Evolutionary conservation across 2,797 vertebrate species (phyloP).

Genomic region (Cyprinodon diabolis): DNA sequence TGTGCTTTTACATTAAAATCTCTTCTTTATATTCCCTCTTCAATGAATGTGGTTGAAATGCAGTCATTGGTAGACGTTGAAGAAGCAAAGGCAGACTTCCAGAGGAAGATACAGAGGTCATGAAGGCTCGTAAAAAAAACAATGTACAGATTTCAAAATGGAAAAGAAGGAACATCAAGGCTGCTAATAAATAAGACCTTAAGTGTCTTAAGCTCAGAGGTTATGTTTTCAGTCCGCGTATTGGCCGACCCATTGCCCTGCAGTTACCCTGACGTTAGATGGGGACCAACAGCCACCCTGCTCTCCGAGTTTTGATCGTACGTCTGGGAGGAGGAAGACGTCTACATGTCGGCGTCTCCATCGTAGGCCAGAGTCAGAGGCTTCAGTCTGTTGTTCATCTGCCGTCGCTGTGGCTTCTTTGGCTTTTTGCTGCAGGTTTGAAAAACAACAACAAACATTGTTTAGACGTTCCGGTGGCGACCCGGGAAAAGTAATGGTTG

Average conservation of each 20-base stretch:
- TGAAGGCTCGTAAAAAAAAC: constrained; percentile 78
- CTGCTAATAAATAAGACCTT: constrained; percentile 56
- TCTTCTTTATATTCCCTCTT: constrained; percentile 19
- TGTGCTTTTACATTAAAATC: constrained; percentile 64
- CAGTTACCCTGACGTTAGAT: constrained; percentile 25
- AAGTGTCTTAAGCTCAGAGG: constrained; percentile 54
- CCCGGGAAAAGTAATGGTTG: neutral
- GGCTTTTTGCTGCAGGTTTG: constrained; percentile 90
- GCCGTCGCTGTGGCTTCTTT: constrained; percentile 96
- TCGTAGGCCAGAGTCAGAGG: constrained; percentile 97
- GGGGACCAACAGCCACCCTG: constrained; percentile 38
- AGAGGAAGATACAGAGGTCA: constrained; percentile 66
- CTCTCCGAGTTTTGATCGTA: constrained; percentile 37
- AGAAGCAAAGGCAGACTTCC: constrained; percentile 74
- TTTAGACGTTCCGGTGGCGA: neutral
- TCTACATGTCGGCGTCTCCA: constrained; percentile 96
- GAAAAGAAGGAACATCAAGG: constrained; percentile 34
- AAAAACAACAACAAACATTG: constrained; percentile 3
- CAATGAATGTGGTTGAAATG: constrained; percentile 30
- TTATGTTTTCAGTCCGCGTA: constrained; percentile 39
- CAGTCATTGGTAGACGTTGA: constrained; percentile 56
- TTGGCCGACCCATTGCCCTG: constrained; percentile 22
- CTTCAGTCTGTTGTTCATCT: constrained; percentile 96
- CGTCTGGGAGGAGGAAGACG: constrained; percentile 25
- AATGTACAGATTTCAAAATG: constrained; percentile 44